These are phyloP conservation scores for Carollia perspicillata DNA, from an alignment of 2,113 vertebrate genomes.

Conservation along the genomic window DNA sequence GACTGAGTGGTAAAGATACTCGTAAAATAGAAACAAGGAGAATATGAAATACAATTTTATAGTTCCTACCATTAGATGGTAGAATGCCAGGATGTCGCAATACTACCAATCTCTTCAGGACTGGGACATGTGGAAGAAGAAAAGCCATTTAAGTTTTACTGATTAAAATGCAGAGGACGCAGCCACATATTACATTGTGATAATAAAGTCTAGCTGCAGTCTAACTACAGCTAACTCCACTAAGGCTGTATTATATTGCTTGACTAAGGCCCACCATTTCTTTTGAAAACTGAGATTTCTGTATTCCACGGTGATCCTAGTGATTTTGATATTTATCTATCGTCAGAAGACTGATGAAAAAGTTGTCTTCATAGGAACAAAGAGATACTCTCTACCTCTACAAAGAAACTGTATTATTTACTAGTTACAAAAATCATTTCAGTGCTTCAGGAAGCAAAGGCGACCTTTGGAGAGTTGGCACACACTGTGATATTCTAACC, in stretches of 20 bases:
- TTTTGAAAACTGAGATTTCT: not conserved
- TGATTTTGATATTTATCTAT: not conserved
- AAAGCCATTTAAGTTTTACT: not conserved
- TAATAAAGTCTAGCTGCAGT: not conserved
- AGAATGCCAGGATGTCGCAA: not conserved
- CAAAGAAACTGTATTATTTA: conserved; percentile 25
- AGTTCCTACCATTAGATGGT: not conserved
- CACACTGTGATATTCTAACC: not conserved
- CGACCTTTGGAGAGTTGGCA: not conserved
- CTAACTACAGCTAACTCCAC: not conserved
- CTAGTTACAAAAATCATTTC: not conserved
- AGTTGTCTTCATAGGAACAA: conserved; percentile 25
- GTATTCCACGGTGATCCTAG: not conserved
- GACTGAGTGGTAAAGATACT: not conserved
- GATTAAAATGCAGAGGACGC: not conserved
- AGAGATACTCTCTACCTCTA: not conserved
- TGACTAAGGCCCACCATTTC: not conserved
- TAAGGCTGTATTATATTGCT: not conserved
- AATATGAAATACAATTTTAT: not conserved
- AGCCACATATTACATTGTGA: not conserved
- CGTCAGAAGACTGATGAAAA: conserved; percentile 35
- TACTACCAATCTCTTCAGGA: not conserved
- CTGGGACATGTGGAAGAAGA: not conserved
- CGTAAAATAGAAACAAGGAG: not conserved
- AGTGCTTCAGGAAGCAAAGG: conserved; percentile 28